A percentile compares a stretch with the other conserved stretches of the same genome.
Conservation (phyloP, 2,797 vertebrate species). For the Urosaurus nigricauda region DNA sequence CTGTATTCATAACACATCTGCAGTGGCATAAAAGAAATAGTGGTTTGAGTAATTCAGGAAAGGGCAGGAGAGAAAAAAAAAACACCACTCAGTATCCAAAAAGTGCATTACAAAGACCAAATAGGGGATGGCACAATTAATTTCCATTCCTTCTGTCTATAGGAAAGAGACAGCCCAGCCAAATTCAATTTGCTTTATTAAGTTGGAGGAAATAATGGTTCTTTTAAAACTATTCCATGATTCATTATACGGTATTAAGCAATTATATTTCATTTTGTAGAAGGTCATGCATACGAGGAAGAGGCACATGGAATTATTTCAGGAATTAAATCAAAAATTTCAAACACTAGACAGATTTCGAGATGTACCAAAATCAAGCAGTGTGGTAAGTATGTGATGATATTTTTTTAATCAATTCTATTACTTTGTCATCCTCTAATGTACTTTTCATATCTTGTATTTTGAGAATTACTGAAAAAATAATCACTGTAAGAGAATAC, state of each 20-base stretch:
- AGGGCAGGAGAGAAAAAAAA: constrained; percentile 34
- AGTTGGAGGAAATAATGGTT: constrained; percentile 56
- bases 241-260: constrained; percentile 68
- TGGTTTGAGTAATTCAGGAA: constrained; percentile 52
- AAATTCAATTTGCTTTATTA: constrained; percentile 68
- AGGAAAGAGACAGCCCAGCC: constrained; percentile 59
- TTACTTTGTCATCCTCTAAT: constrained; percentile 15
- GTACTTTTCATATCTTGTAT: constrained; percentile 36
- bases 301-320: constrained; percentile 99
- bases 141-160: constrained; percentile 52
- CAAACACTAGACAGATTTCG: constrained; percentile 99
- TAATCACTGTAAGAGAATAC: not conserved
- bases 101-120: constrained; percentile 55
- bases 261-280: constrained; percentile 88
- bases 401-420: constrained; percentile 73
- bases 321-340: constrained; percentile 99
- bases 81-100: constrained; percentile 39
- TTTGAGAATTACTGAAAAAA: not conserved
- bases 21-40: constrained; percentile 42
- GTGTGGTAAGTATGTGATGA: constrained; percentile 91
- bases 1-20: constrained; percentile 54
- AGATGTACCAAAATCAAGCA: constrained; percentile 99
- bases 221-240: constrained; percentile 49
- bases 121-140: constrained; percentile 47
- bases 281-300: constrained; percentile 99